Evolutionary conservation across 2,113 vertebrate species (phyloP).

Genomic region (Sylvietta virens): DNA sequence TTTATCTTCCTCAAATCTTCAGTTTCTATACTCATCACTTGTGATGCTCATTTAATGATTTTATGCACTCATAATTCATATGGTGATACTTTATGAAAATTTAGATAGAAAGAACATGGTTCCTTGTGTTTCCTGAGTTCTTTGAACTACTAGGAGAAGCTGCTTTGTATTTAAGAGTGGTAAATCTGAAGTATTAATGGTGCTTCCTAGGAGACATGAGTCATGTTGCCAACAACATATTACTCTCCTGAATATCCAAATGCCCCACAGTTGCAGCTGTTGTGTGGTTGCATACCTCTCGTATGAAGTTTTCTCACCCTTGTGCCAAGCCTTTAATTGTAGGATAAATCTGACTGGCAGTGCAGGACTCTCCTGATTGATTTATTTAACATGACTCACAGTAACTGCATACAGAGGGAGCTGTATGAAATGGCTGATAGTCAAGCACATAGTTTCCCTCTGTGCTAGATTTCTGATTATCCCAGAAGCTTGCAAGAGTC

Average conservation of each 20-base stretch:
- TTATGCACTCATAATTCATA: not conserved
- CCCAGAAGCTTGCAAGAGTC: not conserved
- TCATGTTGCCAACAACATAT: slow-evolving; percentile 28
- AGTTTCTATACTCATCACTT: not conserved
- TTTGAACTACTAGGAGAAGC: not conserved
- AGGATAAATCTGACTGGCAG: slow-evolving; percentile 68
- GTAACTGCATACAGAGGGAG: slow-evolving; percentile 39
- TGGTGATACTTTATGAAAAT: not conserved
- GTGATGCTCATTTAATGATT: not conserved
- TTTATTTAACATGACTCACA: slow-evolving; percentile 64
- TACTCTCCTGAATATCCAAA: slow-evolving; percentile 39
- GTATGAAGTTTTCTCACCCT: slow-evolving; percentile 59
- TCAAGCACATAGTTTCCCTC: not conserved
- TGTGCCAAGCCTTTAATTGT: slow-evolving; percentile 67
- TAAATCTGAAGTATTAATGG: slow-evolving; percentile 11
- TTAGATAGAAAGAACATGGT: not conserved
- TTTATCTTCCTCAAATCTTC: not conserved
- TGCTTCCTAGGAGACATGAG: slow-evolving; percentile 30
- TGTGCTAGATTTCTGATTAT: too few species aligned
- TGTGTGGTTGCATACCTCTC: slow-evolving; percentile 61
- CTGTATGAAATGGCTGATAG: not conserved
- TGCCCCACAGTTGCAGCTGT: slow-evolving; percentile 69
- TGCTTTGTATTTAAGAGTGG: not conserved
- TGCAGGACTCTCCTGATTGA: slow-evolving; percentile 58
- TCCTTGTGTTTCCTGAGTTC: not conserved